Percentiles rank a stretch among this genome's conserved stretches.
These are phyloP conservation scores for Aphelenchoides fujianensis DNA, from an alignment of 1,140 invertebrate genomes.

Conservation along the genomic window DNA sequence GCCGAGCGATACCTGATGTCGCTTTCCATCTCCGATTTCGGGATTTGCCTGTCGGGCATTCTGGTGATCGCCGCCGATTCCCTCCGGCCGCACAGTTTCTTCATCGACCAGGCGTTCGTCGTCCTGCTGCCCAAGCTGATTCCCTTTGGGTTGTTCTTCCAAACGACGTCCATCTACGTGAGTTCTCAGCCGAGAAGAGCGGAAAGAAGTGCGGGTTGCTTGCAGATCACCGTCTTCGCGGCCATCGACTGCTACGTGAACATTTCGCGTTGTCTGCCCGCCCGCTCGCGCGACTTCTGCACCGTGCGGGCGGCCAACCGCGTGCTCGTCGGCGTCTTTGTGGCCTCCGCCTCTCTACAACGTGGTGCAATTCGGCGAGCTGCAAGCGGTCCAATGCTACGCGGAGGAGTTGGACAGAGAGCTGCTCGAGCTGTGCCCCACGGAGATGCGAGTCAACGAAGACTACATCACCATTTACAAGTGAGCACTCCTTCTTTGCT, in stretches of 20 bases:
- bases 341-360: conserved; percentile 42
- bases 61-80: conserved; percentile 52
- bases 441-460: conserved; percentile 43
- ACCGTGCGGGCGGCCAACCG: conserved; percentile 26
- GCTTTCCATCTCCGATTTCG: conserved; percentile 25
- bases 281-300: conserved; percentile 24
- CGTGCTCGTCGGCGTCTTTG: conserved; percentile 14
- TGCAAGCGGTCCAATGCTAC: conserved; percentile 46
- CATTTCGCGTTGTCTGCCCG: conserved; percentile 19
- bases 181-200: too few species aligned
- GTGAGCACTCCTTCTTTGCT: conserved; percentile 25
- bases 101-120: conserved; percentile 50
- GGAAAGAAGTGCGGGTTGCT: too few species aligned
- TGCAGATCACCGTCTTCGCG: conserved; percentile 50
- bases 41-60: conserved; percentile 46
- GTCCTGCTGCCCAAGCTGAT: conserved; percentile 46
- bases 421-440: conserved; percentile 48
- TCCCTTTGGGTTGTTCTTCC: conserved; percentile 48
- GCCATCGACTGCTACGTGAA: conserved; percentile 48
- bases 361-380: conserved; percentile 42
- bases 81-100: conserved; percentile 37
- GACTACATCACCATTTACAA: conserved; percentile 46
- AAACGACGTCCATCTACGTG: conserved; percentile 52
- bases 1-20: conserved; percentile 20
- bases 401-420: conserved; percentile 13